A percentile compares a stretch with the other conserved stretches of the same genome.
These are phyloP conservation scores for Cephus pulcher DNA, from an alignment of 2,888 invertebrate species.

Conservation along the genomic window DNA sequence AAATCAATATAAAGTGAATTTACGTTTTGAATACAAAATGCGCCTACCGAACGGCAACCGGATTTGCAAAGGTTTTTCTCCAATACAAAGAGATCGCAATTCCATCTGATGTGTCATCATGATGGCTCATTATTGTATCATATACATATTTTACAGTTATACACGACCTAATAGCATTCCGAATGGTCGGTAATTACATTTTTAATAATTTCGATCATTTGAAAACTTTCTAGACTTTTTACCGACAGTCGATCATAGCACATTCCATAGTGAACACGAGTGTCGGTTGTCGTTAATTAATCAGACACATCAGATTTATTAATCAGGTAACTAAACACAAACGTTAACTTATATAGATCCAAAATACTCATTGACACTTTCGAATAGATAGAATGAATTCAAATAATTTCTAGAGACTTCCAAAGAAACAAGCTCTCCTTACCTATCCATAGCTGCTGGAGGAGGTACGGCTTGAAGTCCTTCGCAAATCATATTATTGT, in stretches of 20 bases:
- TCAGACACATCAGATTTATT: not conserved
- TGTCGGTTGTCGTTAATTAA: not conserved
- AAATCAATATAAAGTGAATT: not conserved
- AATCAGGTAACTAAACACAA: not conserved
- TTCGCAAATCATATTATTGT: constrained; percentile 46
- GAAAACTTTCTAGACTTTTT: not conserved
- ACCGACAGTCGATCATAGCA: not conserved
- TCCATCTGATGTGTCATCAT: not conserved
- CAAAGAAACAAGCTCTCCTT: constrained; percentile 11
- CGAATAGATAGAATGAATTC: not conserved
- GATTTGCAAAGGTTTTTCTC: not conserved
- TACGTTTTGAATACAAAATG: not conserved
- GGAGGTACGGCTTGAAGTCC: constrained; percentile 37
- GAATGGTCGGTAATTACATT: not conserved
- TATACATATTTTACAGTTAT: not conserved
- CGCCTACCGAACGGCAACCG: not conserved
- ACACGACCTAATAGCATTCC: not conserved
- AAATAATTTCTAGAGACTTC: not conserved
- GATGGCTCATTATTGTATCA: not conserved
- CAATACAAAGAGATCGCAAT: not conserved
- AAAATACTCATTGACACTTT: not conserved
- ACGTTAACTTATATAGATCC: not conserved
- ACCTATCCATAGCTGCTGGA: constrained; percentile 43
- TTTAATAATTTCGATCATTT: not conserved
- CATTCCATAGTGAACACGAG: not conserved